A percentile compares a stretch with the other conserved stretches of the same genome.
Evolutionary conservation across 2,113 vertebrate species (phyloP).

Genomic region (Leiothrix lutea): DNA sequence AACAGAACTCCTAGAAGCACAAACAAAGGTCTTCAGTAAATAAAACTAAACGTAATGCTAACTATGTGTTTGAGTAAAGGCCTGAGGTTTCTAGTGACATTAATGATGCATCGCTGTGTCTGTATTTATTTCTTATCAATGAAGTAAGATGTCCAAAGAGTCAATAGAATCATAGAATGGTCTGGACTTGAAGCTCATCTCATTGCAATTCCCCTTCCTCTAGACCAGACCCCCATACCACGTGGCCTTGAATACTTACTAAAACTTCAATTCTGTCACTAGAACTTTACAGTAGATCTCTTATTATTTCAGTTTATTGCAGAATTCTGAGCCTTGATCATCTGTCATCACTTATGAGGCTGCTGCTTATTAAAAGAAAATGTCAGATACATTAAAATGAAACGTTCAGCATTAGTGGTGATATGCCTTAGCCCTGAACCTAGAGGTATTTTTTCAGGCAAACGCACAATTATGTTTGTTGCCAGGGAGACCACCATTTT

Average conservation of each 20-base stretch:
- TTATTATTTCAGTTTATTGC: not conserved
- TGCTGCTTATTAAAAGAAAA: not conserved
- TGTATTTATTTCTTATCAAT: not conserved
- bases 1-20: not conserved
- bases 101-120: not conserved
- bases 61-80: not conserved
- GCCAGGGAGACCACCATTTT: not conserved
- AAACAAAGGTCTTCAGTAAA: not conserved
- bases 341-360: not conserved
- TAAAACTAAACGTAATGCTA: not conserved
- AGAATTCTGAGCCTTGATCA: not conserved
- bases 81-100: not conserved
- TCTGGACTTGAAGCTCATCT: not conserved
- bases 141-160: not conserved
- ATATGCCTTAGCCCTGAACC: not conserved
- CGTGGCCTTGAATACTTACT: not conserved
- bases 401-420: not conserved
- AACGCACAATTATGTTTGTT: not conserved
- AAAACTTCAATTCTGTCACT: not conserved
- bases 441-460: not conserved
- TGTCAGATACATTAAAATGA: not conserved
- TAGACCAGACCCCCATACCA: not conserved
- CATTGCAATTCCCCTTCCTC: fast-evolving
- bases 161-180: not conserved
- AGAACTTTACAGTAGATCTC: not conserved